Conservation (phyloP, 2,113 vertebrate species). For the Tautogolabrus adspersus region DNA sequence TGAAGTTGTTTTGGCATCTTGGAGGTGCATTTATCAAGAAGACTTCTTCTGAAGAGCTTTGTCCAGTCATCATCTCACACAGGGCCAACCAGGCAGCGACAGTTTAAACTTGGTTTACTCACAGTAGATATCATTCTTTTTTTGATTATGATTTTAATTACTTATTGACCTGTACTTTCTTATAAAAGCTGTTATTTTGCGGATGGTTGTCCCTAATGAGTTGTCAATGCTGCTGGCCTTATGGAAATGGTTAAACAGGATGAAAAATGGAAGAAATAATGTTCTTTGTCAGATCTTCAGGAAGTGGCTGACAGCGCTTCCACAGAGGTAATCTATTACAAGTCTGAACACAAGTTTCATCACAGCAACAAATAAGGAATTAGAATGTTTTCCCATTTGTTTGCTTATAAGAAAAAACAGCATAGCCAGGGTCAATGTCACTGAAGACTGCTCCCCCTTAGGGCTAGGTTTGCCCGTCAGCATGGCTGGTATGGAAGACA, state of each 20-base stretch:
- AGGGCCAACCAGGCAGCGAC: not conserved
- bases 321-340: conserved; percentile 71
- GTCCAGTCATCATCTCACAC: conserved; percentile 52
- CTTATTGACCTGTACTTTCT: not conserved
- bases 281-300: conserved; percentile 71
- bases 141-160: not conserved
- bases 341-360: conserved; percentile 76
- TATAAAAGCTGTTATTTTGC: not conserved
- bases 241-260: not conserved
- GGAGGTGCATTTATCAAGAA: conserved; percentile 54
- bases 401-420: conserved; percentile 78
- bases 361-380: conserved; percentile 72
- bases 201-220: not conserved
- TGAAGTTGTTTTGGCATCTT: conserved; percentile 56
- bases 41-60: conserved; percentile 33
- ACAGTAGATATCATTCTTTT: not conserved
- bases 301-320: conserved; percentile 76
- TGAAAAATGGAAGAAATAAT: not conserved
- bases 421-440: conserved; percentile 76
- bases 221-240: not conserved
- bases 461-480: conserved; percentile 68
- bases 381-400: conserved; percentile 76
- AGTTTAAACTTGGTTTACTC: conserved; percentile 18
- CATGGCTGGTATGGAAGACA: conserved; percentile 75
- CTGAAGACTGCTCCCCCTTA: conserved; percentile 74